Percentiles rank a stretch among this genome's conserved stretches.
phyloP scores from a whole-genome alignment of 2,113 vertebrate species.

The Tachysurus fulvidraco region DNA sequence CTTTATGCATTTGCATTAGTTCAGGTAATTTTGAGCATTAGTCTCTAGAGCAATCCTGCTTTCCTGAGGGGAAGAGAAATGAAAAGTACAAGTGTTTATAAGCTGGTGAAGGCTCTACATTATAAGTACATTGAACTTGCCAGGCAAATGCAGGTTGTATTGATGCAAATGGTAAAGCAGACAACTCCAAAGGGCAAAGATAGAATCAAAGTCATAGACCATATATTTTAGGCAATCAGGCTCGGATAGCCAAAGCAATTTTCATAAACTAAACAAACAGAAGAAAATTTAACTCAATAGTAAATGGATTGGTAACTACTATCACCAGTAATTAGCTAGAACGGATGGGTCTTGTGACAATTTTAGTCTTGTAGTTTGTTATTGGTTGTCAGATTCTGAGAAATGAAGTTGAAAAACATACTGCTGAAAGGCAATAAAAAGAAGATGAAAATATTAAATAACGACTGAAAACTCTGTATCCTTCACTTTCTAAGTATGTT shows the following conservation, averaged over 20 bases:
- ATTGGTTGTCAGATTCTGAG: background rate
- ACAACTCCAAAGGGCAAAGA: background rate
- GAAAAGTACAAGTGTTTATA: background rate
- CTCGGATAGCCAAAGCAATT: background rate
- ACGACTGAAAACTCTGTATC: background rate
- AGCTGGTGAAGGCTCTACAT: background rate
- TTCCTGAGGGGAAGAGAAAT: background rate
- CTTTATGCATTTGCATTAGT: background rate
- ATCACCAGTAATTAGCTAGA: background rate
- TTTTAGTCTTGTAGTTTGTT: background rate
- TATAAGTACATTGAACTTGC: background rate
- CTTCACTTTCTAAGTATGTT: too few relatives aligned
- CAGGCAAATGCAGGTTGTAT: background rate
- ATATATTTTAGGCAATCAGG: background rate
- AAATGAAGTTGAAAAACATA: background rate
- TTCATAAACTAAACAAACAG: background rate
- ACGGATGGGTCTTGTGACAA: background rate
- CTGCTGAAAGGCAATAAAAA: background rate
- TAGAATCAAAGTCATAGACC: background rate
- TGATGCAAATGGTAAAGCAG: background rate
- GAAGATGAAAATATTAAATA: background rate
- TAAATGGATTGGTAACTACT: background rate
- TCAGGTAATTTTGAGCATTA: background rate
- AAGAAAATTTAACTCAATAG: background rate
- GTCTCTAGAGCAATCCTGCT: background rate